Percentiles rank a stretch among this genome's conserved stretches.
These are phyloP conservation scores for Anser cygnoides DNA, from an alignment of 2,113 vertebrate genomes.

Conservation along the genomic window DNA sequence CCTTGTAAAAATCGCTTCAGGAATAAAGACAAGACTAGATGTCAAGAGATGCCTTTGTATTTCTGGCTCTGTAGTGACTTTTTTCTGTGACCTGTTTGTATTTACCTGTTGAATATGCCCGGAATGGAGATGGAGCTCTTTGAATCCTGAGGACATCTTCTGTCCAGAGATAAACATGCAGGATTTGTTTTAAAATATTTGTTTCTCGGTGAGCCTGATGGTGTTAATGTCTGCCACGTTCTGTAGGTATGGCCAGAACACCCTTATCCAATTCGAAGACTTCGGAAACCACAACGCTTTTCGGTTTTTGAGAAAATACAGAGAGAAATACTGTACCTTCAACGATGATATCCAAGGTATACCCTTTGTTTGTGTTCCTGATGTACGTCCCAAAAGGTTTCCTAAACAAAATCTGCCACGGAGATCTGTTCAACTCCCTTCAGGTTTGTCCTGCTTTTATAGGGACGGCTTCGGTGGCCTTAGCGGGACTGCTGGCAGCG, in stretches of 20 bases:
- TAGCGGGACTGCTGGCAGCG: constrained; percentile 91
- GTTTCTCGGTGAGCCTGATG: not conserved
- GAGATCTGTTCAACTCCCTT: not conserved
- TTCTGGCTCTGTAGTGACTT: not conserved
- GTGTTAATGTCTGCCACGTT: not conserved
- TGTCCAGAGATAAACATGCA: rapidly evolving
- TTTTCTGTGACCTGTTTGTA: not conserved
- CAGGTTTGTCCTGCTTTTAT: not conserved
- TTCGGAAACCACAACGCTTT: constrained; percentile 99
- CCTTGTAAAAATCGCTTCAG: not conserved
- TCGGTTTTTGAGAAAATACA: constrained; percentile 91
- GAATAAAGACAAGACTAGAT: rapidly evolving
- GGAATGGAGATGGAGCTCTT: rapidly evolving
- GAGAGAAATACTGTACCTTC: constrained; percentile 96
- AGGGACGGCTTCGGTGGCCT: constrained; percentile 94
- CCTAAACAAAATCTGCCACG: rapidly evolving
- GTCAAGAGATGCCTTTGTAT: rapidly evolving
- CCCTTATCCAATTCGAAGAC: constrained; percentile 97
- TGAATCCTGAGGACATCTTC: not conserved
- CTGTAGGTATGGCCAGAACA: constrained; percentile 87
- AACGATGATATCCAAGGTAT: constrained; percentile 98
- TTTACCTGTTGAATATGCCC: not conserved
- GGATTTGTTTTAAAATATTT: not conserved
- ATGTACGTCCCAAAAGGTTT: rapidly evolving
- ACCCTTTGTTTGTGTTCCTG: not conserved